Conservation (phyloP, 2,797 vertebrate species). For the Lepus oiostolus region DNA sequence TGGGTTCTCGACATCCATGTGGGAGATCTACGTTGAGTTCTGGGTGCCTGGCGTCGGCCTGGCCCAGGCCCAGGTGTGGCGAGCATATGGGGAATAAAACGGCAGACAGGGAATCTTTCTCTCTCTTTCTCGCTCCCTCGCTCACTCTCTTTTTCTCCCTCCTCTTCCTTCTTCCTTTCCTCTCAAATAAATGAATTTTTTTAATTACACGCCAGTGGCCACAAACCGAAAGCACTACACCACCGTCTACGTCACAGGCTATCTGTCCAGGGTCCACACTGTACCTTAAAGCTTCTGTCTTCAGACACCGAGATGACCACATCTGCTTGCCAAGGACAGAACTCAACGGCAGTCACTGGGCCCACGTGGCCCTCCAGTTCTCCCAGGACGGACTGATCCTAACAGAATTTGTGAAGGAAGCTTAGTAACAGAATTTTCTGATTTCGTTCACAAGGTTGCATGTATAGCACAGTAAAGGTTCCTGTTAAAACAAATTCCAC, state of each 20-base stretch:
- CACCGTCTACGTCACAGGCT: too few relatives aligned
- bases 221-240: rapidly evolving
- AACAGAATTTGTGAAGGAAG: slow-evolving; percentile 53
- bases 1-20: too few relatives aligned
- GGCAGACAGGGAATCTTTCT: too few relatives aligned
- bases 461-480: not conserved
- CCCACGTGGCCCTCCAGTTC: slow-evolving; percentile 90
- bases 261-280: not conserved
- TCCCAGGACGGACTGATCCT: slow-evolving; percentile 85
- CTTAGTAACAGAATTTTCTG: not conserved
- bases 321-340: slow-evolving; percentile 91
- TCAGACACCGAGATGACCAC: slow-evolving; percentile 93
- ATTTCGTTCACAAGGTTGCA: not conserved
- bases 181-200: too few relatives aligned
- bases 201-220: too few relatives aligned
- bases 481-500: not conserved
- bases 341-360: slow-evolving; percentile 92
- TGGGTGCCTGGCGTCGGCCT: too few relatives aligned
- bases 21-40: too few relatives aligned
- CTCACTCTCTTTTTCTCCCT: too few relatives aligned
- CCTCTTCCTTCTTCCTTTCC: too few relatives aligned
- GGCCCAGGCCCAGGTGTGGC: too few relatives aligned
- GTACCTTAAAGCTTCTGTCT: slow-evolving; percentile 95
- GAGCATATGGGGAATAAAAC: too few relatives aligned
- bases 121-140: too few relatives aligned